Conservation (phyloP, 2,888 invertebrate genomes). For the Tetrapedia diversipes region DNA sequence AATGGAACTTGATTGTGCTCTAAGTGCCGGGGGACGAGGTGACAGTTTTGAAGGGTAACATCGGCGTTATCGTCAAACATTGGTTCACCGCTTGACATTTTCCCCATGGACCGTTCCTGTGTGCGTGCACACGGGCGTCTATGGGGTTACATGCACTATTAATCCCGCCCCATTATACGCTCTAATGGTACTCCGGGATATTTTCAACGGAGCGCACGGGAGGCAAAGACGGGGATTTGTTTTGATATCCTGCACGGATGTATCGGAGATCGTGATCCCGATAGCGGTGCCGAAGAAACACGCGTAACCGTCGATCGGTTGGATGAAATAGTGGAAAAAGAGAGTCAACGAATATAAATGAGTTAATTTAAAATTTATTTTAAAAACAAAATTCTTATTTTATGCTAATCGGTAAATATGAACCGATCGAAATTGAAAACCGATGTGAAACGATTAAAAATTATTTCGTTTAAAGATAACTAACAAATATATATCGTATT, state of each 20-base stretch:
- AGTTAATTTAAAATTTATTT: no score
- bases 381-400: no score
- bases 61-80: slow-evolving; percentile 71
- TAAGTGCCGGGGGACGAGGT: slow-evolving; percentile 68
- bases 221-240: background rate
- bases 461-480: no score
- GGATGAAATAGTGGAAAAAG: no score
- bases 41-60: slow-evolving; percentile 72
- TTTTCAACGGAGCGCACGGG: slow-evolving; percentile 47
- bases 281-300: no score
- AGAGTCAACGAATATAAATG: no score
- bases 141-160: slow-evolving; percentile 68
- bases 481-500: no score
- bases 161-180: slow-evolving; percentile 72
- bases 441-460: no score
- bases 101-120: slow-evolving; percentile 55
- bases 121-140: background rate
- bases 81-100: slow-evolving; percentile 73
- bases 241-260: background rate
- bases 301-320: no score
- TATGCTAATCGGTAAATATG: no score
- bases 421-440: no score
- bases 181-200: slow-evolving; percentile 57
- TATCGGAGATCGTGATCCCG: no score
- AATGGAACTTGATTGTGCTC: slow-evolving; percentile 71